Evolutionary conservation across 2,888 invertebrate species (phyloP).

Genomic region (Muscina levida): DNA sequence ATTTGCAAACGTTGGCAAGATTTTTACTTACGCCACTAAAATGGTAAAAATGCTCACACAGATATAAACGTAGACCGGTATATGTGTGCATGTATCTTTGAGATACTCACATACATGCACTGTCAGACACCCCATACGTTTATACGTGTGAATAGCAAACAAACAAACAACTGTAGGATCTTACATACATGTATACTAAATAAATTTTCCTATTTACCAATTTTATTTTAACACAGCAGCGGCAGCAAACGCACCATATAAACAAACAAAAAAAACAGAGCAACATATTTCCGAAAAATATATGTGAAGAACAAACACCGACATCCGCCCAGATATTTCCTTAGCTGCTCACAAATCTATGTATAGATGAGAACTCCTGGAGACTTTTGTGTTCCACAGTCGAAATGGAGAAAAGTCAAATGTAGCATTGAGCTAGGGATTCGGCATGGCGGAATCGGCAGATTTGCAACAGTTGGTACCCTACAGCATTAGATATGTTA

Average conservation of each 20-base stretch:
- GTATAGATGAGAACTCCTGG: background rate
- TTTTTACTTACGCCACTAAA: conserved; percentile 60
- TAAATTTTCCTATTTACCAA: conserved; percentile 53
- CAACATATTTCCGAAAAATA: conserved; percentile 28
- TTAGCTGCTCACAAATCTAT: background rate
- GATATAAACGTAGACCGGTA: too few species aligned
- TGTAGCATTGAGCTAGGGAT: background rate
- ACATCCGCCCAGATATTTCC: background rate
- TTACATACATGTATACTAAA: conserved; percentile 40
- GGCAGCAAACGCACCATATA: conserved; percentile 32
- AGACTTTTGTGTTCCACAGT: background rate
- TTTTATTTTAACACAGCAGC: conserved; percentile 55
- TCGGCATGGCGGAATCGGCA: too few species aligned
- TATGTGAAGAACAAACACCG: background rate
- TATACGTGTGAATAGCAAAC: conserved; percentile 9
- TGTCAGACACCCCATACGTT: too few species aligned
- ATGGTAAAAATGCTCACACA: conserved; percentile 39
- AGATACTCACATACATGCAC: too few species aligned
- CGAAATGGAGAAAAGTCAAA: conserved; percentile 11
- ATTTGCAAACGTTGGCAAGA: conserved; percentile 68
- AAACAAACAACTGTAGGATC: background rate
- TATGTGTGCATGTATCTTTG: too few species aligned
- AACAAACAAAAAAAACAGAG: conserved; percentile 39
- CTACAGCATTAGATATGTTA: too few species aligned
- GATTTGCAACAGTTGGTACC: too few species aligned